phyloP scores from a whole-genome alignment of 1,140 invertebrate genomes.

The Nephotettix cincticeps region DNA sequence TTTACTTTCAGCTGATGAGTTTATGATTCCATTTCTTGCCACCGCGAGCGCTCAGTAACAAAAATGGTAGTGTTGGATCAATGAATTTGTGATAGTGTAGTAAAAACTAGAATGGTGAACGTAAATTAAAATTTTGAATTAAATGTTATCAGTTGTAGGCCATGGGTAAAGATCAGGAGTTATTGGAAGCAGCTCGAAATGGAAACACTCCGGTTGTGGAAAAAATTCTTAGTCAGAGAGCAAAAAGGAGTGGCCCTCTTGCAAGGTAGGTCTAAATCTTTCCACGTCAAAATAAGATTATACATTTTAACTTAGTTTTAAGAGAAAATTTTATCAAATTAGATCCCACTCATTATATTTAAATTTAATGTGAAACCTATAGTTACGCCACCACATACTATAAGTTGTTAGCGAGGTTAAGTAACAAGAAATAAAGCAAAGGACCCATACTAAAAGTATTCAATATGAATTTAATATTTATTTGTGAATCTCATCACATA shows the following conservation, averaged over 20 bases:
- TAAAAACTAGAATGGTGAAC: constrained; percentile 53
- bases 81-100: constrained; percentile 65
- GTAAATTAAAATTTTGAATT: constrained; percentile 44
- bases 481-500: too few species aligned
- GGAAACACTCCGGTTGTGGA: constrained; percentile 87
- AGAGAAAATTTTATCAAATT: too few species aligned
- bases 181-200: constrained; percentile 91
- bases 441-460: too few species aligned
- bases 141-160: constrained; percentile 42
- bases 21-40: constrained; percentile 13
- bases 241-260: constrained; percentile 88
- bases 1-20: constrained; percentile 16
- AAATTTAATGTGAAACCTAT: too few species aligned
- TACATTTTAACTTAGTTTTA: too few species aligned
- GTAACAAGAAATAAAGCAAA: too few species aligned
- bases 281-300: background rate
- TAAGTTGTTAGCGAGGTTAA: too few species aligned
- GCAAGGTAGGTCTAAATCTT: constrained; percentile 70
- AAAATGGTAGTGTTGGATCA: constrained; percentile 73
- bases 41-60: constrained; percentile 41
- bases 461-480: too few species aligned
- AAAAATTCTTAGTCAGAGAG: constrained; percentile 85
- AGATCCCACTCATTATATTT: too few species aligned
- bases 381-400: too few species aligned
- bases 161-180: constrained; percentile 96